These are phyloP conservation scores for Taeniopygia guttata DNA, from an alignment of 2,797 vertebrate genomes.

Conservation along the genomic window DNA sequence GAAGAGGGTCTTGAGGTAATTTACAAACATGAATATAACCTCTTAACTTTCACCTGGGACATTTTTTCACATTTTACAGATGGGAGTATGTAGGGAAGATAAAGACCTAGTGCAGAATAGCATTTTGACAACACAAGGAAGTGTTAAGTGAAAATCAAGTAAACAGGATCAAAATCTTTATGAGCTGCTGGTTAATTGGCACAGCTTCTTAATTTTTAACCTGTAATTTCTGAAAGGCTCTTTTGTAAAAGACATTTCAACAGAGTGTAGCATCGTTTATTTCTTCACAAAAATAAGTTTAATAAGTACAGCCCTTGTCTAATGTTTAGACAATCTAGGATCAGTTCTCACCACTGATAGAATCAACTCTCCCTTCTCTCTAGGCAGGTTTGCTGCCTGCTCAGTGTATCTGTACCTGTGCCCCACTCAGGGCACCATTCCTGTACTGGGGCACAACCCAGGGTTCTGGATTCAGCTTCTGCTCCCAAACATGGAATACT, in stretches of 20 bases:
- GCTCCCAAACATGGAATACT: neutral
- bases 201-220: neutral
- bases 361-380: neutral
- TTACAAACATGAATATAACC: neutral
- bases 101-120: neutral
- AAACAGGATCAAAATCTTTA: neutral
- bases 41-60: neutral
- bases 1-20: neutral
- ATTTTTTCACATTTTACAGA: neutral
- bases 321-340: neutral
- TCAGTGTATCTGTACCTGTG: no score
- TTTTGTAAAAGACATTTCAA: neutral
- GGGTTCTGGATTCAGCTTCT: neutral
- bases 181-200: neutral
- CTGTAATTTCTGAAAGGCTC: neutral
- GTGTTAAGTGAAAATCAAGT: neutral
- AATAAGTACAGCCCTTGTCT: neutral
- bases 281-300: neutral
- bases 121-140: neutral
- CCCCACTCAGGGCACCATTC: accelerated
- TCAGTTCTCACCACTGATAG: neutral
- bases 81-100: neutral
- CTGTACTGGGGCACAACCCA: neutral
- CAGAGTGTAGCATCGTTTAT: neutral
- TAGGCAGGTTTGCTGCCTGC: neutral